These are phyloP conservation scores for Aurelia aurita complex sp. Pacific DNA, from an alignment of 30 jellyfish, hydroid and myxozoan genomes.

Conservation along the genomic window DNA sequence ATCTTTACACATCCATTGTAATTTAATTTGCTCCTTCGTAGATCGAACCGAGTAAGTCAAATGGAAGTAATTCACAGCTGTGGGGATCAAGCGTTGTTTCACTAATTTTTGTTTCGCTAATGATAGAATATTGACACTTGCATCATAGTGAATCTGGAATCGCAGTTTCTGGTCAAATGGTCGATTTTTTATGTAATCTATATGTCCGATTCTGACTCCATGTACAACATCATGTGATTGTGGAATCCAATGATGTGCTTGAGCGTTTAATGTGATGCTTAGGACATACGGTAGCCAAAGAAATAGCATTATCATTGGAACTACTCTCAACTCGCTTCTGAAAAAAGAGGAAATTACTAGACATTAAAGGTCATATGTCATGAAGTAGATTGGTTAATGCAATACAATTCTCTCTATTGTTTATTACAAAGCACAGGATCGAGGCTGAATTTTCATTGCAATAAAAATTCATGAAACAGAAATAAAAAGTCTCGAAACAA, in stretches of 20 bases:
- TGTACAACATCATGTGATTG: conserved; percentile 77
- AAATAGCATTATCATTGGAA: background rate
- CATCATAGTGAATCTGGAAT: conserved; percentile 71
- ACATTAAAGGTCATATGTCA: no score
- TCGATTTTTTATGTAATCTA: conserved; percentile 39
- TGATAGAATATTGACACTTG: conserved; percentile 62
- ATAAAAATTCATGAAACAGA: no score
- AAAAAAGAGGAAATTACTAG: no score
- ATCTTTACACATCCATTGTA: conserved; percentile 90
- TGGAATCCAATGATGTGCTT: conserved; percentile 88
- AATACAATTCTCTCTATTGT: no score
- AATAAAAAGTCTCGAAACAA: no score
- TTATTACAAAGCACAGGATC: no score
- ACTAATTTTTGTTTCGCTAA: conserved; percentile 58
- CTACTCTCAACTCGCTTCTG: no score
- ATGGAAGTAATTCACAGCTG: conserved; percentile 89
- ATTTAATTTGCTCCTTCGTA: conserved; percentile 58
- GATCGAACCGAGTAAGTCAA: conserved; percentile 68
- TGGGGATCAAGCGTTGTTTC: conserved; percentile 73
- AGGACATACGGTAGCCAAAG: conserved; percentile 3
- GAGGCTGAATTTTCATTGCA: no score
- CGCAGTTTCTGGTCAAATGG: conserved; percentile 74
- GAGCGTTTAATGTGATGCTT: no score
- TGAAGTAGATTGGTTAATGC: no score
- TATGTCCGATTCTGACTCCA: conserved; percentile 84